Conservation (phyloP, 2,888 invertebrate genomes). For the Sinopyrophorus schimmeli region DNA sequence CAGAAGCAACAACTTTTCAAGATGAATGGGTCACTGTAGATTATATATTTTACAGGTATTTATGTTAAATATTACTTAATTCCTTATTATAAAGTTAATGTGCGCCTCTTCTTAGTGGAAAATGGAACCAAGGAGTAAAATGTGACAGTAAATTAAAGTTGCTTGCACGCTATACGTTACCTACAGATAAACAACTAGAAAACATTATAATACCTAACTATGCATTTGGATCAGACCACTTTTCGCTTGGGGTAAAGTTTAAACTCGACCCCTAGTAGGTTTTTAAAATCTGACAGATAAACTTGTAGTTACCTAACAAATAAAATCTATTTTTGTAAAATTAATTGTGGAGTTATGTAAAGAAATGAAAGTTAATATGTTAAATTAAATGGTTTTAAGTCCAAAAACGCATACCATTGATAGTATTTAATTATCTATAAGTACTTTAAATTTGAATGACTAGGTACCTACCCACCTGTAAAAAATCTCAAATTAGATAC, state of each 20-base stretch:
- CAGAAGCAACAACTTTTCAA: conserved; percentile 78
- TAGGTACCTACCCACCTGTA: no score
- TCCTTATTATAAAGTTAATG: conserved; percentile 4
- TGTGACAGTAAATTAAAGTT: conserved; percentile 61
- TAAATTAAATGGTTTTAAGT: no score
- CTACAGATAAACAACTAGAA: conserved; percentile 56
- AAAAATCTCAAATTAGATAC: no score
- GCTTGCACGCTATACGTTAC: conserved; percentile 67
- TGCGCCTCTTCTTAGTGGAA: conserved; percentile 43
- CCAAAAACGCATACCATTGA: no score
- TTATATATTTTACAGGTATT: conserved; percentile 83
- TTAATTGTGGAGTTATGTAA: no score
- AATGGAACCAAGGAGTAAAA: conserved; percentile 33
- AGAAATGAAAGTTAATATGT: no score
- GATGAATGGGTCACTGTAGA: conserved; percentile 80
- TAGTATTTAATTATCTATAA: no score
- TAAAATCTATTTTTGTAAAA: no score
- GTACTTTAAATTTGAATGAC: no score
- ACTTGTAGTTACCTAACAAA: no score
- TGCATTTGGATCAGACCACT: conserved; percentile 79
- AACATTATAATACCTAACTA: conserved; percentile 74
- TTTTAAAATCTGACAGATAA: no score
- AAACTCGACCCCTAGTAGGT: conserved; percentile 58
- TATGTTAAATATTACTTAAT: conserved; percentile 13
- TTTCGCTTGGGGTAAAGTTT: conserved; percentile 77